A percentile compares a stretch with the other conserved stretches of the same genome.
These are phyloP conservation scores for Neoitamus cyanurus DNA, from an alignment of 2,888 invertebrate species.

Conservation along the genomic window DNA sequence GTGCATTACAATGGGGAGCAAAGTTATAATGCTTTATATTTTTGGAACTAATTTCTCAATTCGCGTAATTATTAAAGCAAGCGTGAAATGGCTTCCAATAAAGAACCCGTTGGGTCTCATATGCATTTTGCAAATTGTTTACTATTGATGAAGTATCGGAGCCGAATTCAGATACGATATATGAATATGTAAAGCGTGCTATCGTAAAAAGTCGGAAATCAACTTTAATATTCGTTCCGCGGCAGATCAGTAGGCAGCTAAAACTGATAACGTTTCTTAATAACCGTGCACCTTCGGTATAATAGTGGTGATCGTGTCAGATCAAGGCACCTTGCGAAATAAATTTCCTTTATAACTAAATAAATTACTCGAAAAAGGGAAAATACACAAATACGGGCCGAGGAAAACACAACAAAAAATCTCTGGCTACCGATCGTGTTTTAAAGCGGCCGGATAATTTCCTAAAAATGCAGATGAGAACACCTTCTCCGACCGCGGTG, in stretches of 20 bases:
- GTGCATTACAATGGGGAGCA: background rate
- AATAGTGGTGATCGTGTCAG: slow-evolving; percentile 14
- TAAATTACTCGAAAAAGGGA: slow-evolving; percentile 21
- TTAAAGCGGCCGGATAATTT: slow-evolving; percentile 14
- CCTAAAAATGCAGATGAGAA: slow-evolving; percentile 30
- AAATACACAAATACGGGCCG: background rate
- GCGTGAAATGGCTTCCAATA: background rate
- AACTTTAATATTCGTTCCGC: background rate
- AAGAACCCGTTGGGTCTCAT: background rate
- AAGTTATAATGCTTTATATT: background rate
- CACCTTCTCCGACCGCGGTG: background rate
- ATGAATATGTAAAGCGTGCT: background rate
- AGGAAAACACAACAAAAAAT: background rate
- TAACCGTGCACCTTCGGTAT: background rate
- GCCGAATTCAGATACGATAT: background rate
- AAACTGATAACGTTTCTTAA: slow-evolving; percentile 18
- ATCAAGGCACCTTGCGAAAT: slow-evolving; percentile 36
- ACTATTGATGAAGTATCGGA: background rate
- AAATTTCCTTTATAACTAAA: slow-evolving; percentile 14
- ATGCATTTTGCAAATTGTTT: background rate
- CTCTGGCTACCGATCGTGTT: slow-evolving; percentile 24
- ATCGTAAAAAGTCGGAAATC: background rate
- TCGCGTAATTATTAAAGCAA: background rate
- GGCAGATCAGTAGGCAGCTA: background rate
- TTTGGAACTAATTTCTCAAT: background rate